Base-by-base conservation (phyloP, 2,888 invertebrate species). In the Eurytoma californica region DNA sequence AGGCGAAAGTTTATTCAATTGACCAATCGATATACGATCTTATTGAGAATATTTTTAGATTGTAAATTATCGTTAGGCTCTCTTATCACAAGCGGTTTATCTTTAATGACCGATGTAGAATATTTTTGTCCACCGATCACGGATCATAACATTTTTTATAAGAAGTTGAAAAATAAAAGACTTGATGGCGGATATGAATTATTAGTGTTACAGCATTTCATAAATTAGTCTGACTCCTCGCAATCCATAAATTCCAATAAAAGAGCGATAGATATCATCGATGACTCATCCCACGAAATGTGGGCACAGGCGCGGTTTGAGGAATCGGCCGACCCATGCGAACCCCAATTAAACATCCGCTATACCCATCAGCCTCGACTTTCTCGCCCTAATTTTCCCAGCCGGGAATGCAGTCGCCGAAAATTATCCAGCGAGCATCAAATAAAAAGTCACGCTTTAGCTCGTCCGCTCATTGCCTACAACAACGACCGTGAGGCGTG, bases 401-500 rank as follows among this genome's bases (percentile, higher is more conserved):
- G 85, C 76, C 65, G 86, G 84, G 86, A 87, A 87, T 86, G 86
- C 85, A 87, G 87, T 87, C 86, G 82, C 82, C 81, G 84, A 84
- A 86, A 88, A 87, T 87, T 86, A 86, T 39, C 39, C 84, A 85
- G 86, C 86, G 84, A 84, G 82, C 84, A 88, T 87, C 88, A 88
- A 89, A 88, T 82, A 85, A 86, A 87, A 88, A 87, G 85, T 82
- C 83, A 82, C 80, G 83, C 84, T 20, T 12, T 65, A 73, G 39
- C 39, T 39, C 7, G 24, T 24, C 24, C 24, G 24, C 24, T 24
- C 24, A 24, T 39, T 39, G 39, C 9, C 69, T 76, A 61, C 61
- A 63, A n/a, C 68, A 68, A 76, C 61, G 69, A 39, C 49, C 66
- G 58, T 63, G 18, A 7, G 9, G 55, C n/a, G 5, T 18, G 55